Evolutionary conservation across 1,140 invertebrate genomes (phyloP).

Genomic region (Dinothrombium tinctorium): DNA sequence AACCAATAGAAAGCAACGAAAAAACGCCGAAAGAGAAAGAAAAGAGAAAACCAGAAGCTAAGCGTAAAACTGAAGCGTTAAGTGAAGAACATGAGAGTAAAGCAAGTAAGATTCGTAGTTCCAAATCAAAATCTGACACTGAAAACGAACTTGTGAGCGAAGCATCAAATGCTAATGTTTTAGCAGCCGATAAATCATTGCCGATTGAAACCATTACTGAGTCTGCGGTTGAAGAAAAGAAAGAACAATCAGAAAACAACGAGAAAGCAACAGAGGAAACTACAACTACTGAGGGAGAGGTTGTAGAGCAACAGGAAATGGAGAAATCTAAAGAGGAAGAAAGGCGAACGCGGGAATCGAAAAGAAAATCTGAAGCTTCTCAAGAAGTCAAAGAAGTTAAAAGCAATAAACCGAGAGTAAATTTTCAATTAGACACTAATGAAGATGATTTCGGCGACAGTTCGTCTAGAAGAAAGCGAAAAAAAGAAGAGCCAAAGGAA

Average conservation of each 20-base stretch:
- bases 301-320: background rate
- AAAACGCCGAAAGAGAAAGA: too few relatives aligned
- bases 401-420: too few relatives aligned
- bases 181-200: too few relatives aligned
- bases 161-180: background rate
- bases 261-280: background rate
- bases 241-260: background rate
- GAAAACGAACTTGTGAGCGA: background rate
- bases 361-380: background rate
- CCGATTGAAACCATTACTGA: background rate
- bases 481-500: background rate
- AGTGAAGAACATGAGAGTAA: background rate
- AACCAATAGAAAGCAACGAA: too few relatives aligned
- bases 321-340: background rate
- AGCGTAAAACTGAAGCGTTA: too few relatives aligned
- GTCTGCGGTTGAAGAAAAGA: background rate
- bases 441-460: too few relatives aligned
- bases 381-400: too few relatives aligned
- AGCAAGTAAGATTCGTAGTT: background rate
- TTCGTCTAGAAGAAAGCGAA: background rate
- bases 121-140: background rate
- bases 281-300: background rate
- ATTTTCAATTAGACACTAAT: too few relatives aligned
- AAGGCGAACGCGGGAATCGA: background rate
- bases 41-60: too few relatives aligned